These are phyloP conservation scores for Acanthosoma haemorrhoidale DNA, from an alignment of 2,888 invertebrate species.

Conservation along the genomic window DNA sequence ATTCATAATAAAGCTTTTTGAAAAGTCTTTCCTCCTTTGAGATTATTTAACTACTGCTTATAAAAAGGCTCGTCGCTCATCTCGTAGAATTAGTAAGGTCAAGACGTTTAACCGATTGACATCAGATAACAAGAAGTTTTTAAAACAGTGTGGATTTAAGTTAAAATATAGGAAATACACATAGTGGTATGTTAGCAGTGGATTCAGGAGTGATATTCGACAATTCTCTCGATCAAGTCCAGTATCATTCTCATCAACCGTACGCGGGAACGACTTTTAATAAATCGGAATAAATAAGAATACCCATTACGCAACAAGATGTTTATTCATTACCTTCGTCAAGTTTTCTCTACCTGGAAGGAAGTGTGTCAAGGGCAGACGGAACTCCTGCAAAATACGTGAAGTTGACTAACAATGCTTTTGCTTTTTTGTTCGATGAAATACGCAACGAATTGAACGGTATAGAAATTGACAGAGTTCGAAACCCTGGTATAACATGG, in stretches of 20 bases:
- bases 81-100: not conserved
- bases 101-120: not conserved
- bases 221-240: not conserved
- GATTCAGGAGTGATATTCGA: not conserved
- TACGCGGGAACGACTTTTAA: not conserved
- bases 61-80: not conserved
- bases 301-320: not conserved
- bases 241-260: not conserved
- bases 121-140: not conserved
- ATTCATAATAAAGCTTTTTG: too few relatives aligned
- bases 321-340: not conserved
- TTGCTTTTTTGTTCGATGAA: conserved; percentile 18
- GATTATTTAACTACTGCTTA: too few relatives aligned
- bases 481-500: conserved; percentile 10
- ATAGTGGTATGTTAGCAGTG: too few relatives aligned
- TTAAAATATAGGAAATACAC: too few relatives aligned
- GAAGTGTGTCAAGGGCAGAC: not conserved
- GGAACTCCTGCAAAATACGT: not conserved
- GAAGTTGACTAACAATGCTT: conserved; percentile 5
- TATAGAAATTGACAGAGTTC: conserved; percentile 9
- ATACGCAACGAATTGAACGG: not conserved
- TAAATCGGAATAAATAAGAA: not conserved
- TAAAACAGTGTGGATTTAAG: not conserved
- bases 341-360: not conserved
- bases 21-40: too few relatives aligned